Percentiles rank a stretch among this genome's conserved stretches.
Conservation (phyloP, 2,797 vertebrate species). For the Amphiprion clarkii region DNA sequence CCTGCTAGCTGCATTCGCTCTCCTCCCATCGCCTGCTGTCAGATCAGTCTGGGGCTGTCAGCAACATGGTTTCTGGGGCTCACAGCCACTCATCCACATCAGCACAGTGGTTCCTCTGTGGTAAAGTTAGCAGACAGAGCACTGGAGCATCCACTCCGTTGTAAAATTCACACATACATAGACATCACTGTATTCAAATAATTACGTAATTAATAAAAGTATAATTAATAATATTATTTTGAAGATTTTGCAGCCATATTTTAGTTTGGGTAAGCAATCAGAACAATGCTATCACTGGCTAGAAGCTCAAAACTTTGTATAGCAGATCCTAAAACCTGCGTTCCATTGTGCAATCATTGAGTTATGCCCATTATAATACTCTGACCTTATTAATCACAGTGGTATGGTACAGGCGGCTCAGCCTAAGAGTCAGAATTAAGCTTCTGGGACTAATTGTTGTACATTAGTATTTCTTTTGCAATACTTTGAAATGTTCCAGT, state of each 20-base stretch:
- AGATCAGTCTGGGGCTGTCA: conserved; percentile 59
- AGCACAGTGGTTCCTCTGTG: conserved; percentile 10
- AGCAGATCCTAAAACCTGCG: background rate
- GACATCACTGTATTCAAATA: background rate
- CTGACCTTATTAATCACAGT: background rate
- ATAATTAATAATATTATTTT: no score
- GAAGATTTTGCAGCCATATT: background rate
- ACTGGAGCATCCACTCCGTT: conserved; percentile 1
- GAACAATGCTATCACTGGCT: background rate
- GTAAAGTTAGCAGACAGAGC: conserved; percentile 31
- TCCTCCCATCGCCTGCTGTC: conserved; percentile 56
- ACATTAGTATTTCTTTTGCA: background rate
- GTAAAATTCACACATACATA: conserved; percentile 27
- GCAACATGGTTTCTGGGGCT: conserved; percentile 23
- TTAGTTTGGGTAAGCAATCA: no score
- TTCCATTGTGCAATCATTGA: background rate
- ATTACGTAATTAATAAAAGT: background rate
- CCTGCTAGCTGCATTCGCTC: conserved; percentile 28
- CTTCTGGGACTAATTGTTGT: background rate
- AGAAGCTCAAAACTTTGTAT: no score
- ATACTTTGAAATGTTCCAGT: conserved; percentile 4
- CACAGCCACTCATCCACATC: conserved; percentile 35
- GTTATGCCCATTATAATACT: background rate
- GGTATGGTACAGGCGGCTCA: background rate
- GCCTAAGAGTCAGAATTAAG: background rate